Base-by-base conservation (phyloP, 2,888 invertebrate species). In the Ariolimax columbianus region DNA sequence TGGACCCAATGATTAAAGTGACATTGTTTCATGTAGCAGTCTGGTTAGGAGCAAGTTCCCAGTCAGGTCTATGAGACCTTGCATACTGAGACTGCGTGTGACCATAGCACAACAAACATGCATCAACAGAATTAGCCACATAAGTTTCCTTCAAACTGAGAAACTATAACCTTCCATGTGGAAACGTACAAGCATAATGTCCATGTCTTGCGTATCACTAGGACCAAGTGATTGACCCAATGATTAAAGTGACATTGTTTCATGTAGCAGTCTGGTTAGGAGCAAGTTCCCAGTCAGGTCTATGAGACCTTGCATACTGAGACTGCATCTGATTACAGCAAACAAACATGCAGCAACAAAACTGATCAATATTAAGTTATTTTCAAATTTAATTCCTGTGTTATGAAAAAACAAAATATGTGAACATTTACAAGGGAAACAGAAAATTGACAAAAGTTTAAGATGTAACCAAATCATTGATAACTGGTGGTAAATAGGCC, bases 21-120 rank as follows among this genome's bases (percentile, higher is more conserved):
- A 72, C 38, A 47, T 38, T 81, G 81, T 55, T 81, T 81, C 26
- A 66, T 81, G 72, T 81, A 55, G 72, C 81, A 81, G 81, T 81
- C 70, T 51, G 9, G n/a, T 0, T 33, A 55, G 33, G 6, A n/a
- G 43, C 19, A 81, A 30, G 72, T 51, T 55, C 55, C 11, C 72
- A 38, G 7, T 33, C 38, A 33, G 30, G 26, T 33, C 7, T 2
- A 38, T 55, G 38, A 59, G 51, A 77, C 33, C 55, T 26, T 23
- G 14, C 33, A 66, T 63, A 81, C 23, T 51, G 6, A 17, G 30
- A 36, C 70, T 81, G 68, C 68, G 70, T 55, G 17, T 55, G 14
- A 47, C 14, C 47, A n/a, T n/a, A 47, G 47, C 47, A 47, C 7
- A 47, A 47, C 14, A 47, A 47, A 11, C 47, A 47, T 14, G 14